Percentiles rank a stretch among this genome's conserved stretches.
These are phyloP conservation scores for Dromius quadrimaculatus DNA, from an alignment of 2,888 invertebrate genomes.

Conservation along the genomic window DNA sequence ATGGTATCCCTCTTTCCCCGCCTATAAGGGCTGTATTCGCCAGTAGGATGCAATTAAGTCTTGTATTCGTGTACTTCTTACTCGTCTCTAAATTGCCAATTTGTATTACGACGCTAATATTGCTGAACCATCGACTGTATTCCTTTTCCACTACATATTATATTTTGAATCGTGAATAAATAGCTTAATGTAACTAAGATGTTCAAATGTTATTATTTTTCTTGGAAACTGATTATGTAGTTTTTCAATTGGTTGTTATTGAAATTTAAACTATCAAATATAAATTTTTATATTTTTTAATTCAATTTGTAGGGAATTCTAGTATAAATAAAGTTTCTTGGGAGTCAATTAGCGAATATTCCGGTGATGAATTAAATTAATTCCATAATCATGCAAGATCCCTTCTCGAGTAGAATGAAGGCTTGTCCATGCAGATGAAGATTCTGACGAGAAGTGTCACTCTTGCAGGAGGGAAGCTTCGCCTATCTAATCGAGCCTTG, in stretches of 20 bases:
- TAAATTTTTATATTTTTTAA: neutral
- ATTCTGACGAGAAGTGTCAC: conserved; percentile 9
- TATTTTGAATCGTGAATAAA: conserved; percentile 5
- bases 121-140: conserved; percentile 19
- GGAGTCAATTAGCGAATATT: conserved; percentile 25
- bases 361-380: conserved; percentile 27
- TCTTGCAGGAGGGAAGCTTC: neutral
- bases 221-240: neutral
- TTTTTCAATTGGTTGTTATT: neutral
- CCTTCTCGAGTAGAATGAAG: neutral
- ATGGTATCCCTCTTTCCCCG: conserved; percentile 1
- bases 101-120: conserved; percentile 42
- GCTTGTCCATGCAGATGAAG: neutral
- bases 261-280: no score
- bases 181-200: neutral
- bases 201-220: neutral
- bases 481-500: conserved; percentile 20
- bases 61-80: conserved; percentile 24
- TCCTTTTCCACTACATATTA: conserved; percentile 1
- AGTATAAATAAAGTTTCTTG: conserved; percentile 7
- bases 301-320: neutral
- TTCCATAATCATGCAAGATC: conserved; percentile 31
- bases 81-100: conserved; percentile 43
- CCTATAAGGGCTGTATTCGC: neutral
- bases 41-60: conserved; percentile 37